Base-by-base conservation (phyloP, 2,888 invertebrate genomes). In the Dynastes grantii region DNA sequence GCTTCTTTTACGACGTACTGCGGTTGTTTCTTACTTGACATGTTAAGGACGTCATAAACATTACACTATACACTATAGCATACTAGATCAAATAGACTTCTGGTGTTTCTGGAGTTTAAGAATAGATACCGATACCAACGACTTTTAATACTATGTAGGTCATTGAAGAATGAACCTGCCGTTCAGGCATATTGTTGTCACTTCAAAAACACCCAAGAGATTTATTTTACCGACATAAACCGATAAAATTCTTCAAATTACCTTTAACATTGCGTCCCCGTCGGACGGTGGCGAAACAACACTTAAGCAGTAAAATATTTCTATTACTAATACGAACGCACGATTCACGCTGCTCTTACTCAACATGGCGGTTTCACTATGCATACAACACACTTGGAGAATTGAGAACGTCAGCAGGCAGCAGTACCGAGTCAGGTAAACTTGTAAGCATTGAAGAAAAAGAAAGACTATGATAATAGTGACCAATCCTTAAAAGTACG, bases 11-110 rank as follows among this genome's bases (percentile, higher is more conserved):
- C 85, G 80, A 86, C 85, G 82, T 87, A 86, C 82, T 85, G 86
- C 77, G 87, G 87, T 82, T 87, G 86, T 86, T 89, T 89, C 85
- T 89, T 89, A 86, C 85, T 89, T 85, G 89, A 89, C 90, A 89
- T 90, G 85, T 85, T 87, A 84, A 68, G 76, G 78, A 80, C 70
- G 78, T 82, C 80, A 82, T 80, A 78, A 80, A 79, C 71, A 75
- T 61, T 63, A 16, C 45, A 75, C 58, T 75, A 45, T 63, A 45
- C 27, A 51, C 68, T 51, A 51, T 68, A 68, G 51, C 55, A 58
- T 58, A 58, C 55, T 58, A 58, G 27, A 27, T 58, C 55, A 16
- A 8, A 22, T 58, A 27, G 22, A 58, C 27, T 58, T 58, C 22
- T 22, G 22, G 16, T 27, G 16, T 58, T 22, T 5, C 22, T n/a